Base-by-base conservation (phyloP, 1,140 invertebrate species). In the Zaprionus ghesquierei region DNA sequence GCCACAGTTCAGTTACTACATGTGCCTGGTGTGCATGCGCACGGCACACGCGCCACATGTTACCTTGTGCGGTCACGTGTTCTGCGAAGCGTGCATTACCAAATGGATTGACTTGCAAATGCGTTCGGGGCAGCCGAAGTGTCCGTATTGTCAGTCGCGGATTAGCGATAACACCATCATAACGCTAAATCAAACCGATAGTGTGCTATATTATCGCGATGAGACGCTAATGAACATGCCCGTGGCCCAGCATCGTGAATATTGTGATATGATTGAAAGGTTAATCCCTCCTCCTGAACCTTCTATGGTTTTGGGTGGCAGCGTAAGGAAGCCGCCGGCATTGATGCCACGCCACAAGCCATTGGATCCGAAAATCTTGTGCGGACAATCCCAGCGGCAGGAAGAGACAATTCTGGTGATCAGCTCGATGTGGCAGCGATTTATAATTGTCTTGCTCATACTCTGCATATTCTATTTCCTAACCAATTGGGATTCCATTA, bases 1-100 rank as follows among this genome's bases (percentile, higher is more conserved):
- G 0, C 18, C 12, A 5, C 3, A 53, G 1, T 0, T 8, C 22
- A 41, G 1, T 12, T 66, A 27, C 41, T 86, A 62, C 18, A 55
- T 10, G 0, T 87, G 82, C 12, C 0, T 51, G 46, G 31, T 89
- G 6, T 87, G 82, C 55, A 69, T 89, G 84, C 20, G 38, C 13
- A 69, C 55, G 0, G 79, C 76, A 0, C 50, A 51, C 0, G 3
- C 0, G 0, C 68, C 82, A 0, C 20, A 41, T 1, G 84, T 89
- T 3, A 65, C 64, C 15, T 69, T 74, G 23, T 87, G 82, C 18
- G 82, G 82, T 0, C 82, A 87, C 22, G 62, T 64, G 10, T 87
- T 77, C 23, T 87, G 82, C 23, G 8, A 12, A 8, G 0, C 0
- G 3, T 87, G 82, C 53, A 82, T 89, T 12, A 0, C 1, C 1